Evolutionary conservation across 2,797 vertebrate genomes (phyloP).

Genomic region (Centroberyx gerrardi): DNA sequence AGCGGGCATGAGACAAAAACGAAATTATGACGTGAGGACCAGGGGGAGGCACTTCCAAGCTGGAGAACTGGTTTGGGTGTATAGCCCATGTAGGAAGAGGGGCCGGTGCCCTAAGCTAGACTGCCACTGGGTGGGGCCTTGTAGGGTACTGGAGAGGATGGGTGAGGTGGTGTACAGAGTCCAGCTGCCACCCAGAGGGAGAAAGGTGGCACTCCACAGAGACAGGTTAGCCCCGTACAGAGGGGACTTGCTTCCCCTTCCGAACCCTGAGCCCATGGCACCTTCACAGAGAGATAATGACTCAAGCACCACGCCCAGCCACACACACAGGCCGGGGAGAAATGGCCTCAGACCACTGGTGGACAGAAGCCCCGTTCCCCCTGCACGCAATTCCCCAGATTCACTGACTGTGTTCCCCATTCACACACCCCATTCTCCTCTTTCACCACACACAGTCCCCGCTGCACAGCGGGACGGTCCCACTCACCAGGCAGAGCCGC

Average conservation of each 20-base stretch:
- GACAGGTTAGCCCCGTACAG: constrained; percentile 9
- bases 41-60: not conserved
- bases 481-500: not conserved
- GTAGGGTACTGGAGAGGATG: constrained; percentile 14
- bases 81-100: constrained; percentile 12
- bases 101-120: constrained; percentile 20
- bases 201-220: not conserved
- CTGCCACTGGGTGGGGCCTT: constrained; percentile 7
- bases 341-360: too few relatives aligned
- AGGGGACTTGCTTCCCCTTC: not conserved
- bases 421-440: not conserved
- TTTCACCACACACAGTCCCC: not conserved
- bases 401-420: not conserved
- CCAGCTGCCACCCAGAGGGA: constrained; percentile 7
- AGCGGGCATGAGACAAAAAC: too few relatives aligned
- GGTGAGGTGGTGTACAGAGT: constrained; percentile 18
- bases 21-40: constrained; percentile 5
- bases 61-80: constrained; percentile 16
- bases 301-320: not conserved
- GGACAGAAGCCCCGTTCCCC: not conserved
- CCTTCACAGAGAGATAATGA: not conserved
- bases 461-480: not conserved
- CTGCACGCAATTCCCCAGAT: not conserved
- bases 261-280: not conserved
- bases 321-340: not conserved